Base-by-base conservation (phyloP, 1,140 invertebrate species). In the Drosophila varians region DNA sequence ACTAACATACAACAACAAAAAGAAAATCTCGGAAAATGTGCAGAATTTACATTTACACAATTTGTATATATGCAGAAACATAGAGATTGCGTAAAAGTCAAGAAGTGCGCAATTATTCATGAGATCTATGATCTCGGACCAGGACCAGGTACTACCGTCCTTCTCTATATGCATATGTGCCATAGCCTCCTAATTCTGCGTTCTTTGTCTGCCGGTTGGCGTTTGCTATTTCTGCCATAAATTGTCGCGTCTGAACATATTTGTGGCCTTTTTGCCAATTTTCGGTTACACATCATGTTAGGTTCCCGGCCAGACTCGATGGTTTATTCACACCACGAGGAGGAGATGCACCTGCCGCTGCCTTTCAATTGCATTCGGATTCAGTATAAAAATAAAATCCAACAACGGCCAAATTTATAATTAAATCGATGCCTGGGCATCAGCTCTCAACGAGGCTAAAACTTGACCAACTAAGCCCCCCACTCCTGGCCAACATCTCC, bases 281-380 rank as follows among this genome's bases (percentile, higher is more conserved):
- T 86, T 86, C 58, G 46, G 43, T 72, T 76, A 76, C 80, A 86
- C 80, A 86, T 86, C 80, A 76, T 84, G 80, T 77, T 87, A 79
- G 68, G 56, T 64, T 60, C 77, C 56, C 26, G 34, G 14, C 9
- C 42, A 46, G 56, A 54, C 46, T 40, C n/a, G n/a, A n/a, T n/a
- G n/a, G n/a, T n/a, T n/a, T n/a, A 70, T 74, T 79, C 75, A 72
- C 61, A 65, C 71, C 75, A n/a, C n/a, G n/a, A n/a, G n/a, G n/a
- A 86, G 68, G 7, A 9, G 9, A 45, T 80, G 73, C 77, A 82
- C 77, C 77, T 82, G 77, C 53, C 77, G 51, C 68, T 54, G 77
- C 61, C 60, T 40, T 43, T 75, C 72, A 74, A 45, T 51, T 48
- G 48, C 42, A 40, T 18, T 6, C 18, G 28, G 2, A 21, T n/a